Base-by-base conservation (phyloP, 2,113 vertebrate genomes). In the Tenebrosternarchus preto region DNA sequence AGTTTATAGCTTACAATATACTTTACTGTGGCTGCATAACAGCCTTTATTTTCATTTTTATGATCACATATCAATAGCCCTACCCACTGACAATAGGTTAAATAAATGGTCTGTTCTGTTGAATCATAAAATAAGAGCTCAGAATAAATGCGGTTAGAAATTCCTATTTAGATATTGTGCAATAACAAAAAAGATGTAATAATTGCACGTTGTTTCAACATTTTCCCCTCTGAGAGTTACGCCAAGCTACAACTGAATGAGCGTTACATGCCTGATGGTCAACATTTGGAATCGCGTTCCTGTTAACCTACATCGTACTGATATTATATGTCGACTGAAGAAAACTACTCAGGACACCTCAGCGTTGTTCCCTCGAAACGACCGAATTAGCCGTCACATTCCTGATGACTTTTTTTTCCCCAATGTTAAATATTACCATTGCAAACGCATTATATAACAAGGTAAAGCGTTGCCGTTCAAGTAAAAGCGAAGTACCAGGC, bases 311-410 rank as follows among this genome's bases (percentile, higher is more conserved):
- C 31, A 39, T 68, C 31, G n/a, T 22, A 68, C 36, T 39, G 64
- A 68, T 19, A 67, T 67, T 67, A 67, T 67, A 27, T 67, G 33
- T 67, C 9, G 15, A 31, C 33, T 67, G 63, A 67, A 67, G 27
- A 36, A 67, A 67, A 67, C 63, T 67, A 29, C 17, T 16, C 17
- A 67, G 61, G 31, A 64, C 27, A 64, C 4, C 61, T 27, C 61
- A 64, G 61, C 61, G 17, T 64, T 64, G 31, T 64, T 64, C 20
- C 8, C 61, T 31, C 27, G 5, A 33, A 33, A 4, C 31, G 11
- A 68, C 11, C 39, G 33, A 22, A 68, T 68, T 68, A 22, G 19
- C 64, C 25, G 31, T 39, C 19, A 39, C 36, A 11, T 39, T n/a
- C 9, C 9, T 6, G n/a, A 11, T 68, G 9, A 8, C 36, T 39